A percentile compares a stretch with the other conserved stretches of the same genome.
These are phyloP conservation scores for Xenus cinereus DNA, from an alignment of 2,113 vertebrate genomes.

Conservation along the genomic window DNA sequence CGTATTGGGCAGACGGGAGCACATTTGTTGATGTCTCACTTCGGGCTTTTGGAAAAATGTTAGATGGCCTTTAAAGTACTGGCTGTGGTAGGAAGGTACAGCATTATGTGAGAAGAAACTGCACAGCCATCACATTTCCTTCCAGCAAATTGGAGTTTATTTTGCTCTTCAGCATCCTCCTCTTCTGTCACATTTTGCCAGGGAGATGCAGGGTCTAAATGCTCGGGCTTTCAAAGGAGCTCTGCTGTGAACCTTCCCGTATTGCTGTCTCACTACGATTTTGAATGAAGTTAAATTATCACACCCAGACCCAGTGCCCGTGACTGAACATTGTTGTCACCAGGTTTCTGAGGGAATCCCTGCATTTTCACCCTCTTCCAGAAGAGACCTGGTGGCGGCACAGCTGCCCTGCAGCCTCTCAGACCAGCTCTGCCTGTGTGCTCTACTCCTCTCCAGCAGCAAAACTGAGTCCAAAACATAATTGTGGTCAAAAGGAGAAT, in stretches of 20 bases:
- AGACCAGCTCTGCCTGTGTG: too few species aligned
- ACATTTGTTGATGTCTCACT: background rate
- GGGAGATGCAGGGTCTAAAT: background rate
- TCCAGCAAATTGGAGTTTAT: background rate
- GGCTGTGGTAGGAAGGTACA: background rate
- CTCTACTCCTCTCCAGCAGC: background rate
- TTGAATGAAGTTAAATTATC: too few species aligned
- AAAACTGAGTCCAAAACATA: background rate
- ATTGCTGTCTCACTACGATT: background rate
- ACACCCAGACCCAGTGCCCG: background rate
- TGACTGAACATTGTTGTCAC: background rate
- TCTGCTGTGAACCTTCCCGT: accelerated
- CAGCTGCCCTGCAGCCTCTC: background rate
- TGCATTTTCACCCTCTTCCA: background rate
- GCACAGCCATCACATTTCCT: background rate
- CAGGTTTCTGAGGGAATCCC: background rate
- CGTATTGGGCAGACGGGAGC: background rate
- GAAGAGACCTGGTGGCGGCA: background rate
- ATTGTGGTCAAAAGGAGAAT: background rate
- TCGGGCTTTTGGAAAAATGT: background rate
- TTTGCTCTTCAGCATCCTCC: background rate
- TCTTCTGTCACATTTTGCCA: background rate
- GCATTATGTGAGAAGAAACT: background rate
- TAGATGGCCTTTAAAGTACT: background rate
- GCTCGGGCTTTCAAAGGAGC: background rate